phyloP scores from a whole-genome alignment of 2,113 vertebrate species.

The Sinocyclocheilus rhinocerous region DNA sequence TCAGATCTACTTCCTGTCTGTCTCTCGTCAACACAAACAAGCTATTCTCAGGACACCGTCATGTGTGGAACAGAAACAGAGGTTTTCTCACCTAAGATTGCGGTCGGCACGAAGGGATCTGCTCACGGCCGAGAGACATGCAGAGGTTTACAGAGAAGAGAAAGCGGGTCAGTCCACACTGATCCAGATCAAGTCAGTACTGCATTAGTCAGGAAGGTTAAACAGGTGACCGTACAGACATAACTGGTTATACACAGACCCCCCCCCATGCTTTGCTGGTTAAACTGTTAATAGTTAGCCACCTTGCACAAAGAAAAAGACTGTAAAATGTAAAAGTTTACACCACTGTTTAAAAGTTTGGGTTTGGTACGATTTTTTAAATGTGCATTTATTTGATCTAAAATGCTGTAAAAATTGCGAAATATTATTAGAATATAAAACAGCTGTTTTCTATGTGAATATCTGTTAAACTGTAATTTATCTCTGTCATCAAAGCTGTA shows the following conservation, averaged over 20 bases:
- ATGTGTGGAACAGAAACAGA: conserved; percentile 55
- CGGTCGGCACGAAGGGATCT: conserved; percentile 99
- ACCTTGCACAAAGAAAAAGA: not conserved
- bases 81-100: conserved; percentile 95
- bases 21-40: conserved; percentile 40
- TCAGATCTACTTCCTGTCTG: conserved; percentile 60
- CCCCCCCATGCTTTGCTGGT: not conserved
- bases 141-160: conserved; percentile 74
- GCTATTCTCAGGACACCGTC: not conserved
- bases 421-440: not conserved
- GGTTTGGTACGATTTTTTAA: not conserved
- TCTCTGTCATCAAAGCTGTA: not conserved
- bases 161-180: conserved; percentile 60
- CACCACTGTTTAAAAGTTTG: not conserved
- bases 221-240: not conserved
- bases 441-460: not conserved
- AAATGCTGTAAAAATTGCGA: not conserved
- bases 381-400: not conserved
- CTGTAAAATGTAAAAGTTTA: too few relatives aligned
- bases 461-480: not conserved
- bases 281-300: not conserved
- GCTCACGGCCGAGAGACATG: conserved; percentile 77
- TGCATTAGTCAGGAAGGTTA: not conserved
- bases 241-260: not conserved
- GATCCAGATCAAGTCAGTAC: not conserved